Evolutionary conservation across 2,113 vertebrate genomes (phyloP), one percentile per base, ranked within the genome.

Genomic region (Grammatotria lemairii): DNA sequence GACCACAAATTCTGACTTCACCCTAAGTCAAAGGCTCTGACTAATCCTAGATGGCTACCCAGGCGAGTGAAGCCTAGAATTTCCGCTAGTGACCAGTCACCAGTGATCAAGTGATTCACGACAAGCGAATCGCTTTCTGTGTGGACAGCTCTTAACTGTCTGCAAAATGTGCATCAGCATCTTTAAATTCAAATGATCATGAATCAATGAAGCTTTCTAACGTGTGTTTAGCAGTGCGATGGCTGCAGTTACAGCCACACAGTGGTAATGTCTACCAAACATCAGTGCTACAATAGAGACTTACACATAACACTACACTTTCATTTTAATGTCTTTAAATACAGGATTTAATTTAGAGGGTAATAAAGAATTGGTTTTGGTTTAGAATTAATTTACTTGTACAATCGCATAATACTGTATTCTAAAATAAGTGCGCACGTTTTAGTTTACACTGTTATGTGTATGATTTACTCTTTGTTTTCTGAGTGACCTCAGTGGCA

Each of bases 231-330:
- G 58, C 58, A 63, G 58, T 33, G 58, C 4, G 5, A 60, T 60
- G 58, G 9, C 58, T 60, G 58, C 58, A 60, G 28, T 60, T 60
- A 60, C 58, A 60, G 58, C 58, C 58, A 63, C 58, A 63, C 58
- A 63, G 28, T 63, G 58, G 28, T 63, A 31, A 63, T 63, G 28
- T 63, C 58, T 63, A 33, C 28, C 28, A 63, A 33, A 33, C 58
- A 60, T 60, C 0, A 63, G 58, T 19, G 58, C 1, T 63, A 33
- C 9, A 63, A 63, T 63, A 63, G 28, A 63, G 16, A 19, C 28
- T 19, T 33, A 33, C 9, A 0, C 58, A 33, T 63, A 63, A 63
- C 28, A 63, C 28, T 63, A 33, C 28, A 63, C 28, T 63, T 63
- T 63, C 9, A 0, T 63, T 63, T 63, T 3, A 63, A 63, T 7